Percentiles rank a stretch among this genome's conserved stretches.
These are phyloP conservation scores for Neelides folsomi DNA, from an alignment of 2,888 invertebrate genomes.

Conservation along the genomic window DNA sequence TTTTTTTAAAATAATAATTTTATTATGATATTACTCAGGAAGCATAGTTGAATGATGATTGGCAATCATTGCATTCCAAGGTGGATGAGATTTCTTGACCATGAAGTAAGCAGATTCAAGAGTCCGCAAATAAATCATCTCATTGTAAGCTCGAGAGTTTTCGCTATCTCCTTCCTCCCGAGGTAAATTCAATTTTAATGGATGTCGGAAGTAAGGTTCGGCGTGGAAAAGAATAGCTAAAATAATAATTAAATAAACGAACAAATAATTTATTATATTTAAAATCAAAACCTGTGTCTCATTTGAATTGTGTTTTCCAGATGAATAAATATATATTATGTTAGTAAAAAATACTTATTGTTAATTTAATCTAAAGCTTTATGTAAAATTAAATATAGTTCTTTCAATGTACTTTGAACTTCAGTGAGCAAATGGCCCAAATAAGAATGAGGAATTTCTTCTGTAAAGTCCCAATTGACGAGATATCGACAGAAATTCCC, in stretches of 20 bases:
- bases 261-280: not conserved
- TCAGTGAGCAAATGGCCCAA: slow-evolving; percentile 82
- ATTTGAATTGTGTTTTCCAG: no score
- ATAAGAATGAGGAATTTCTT: slow-evolving; percentile 38
- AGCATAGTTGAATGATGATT: no score
- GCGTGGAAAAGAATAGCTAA: slow-evolving; percentile 75
- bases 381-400: not conserved
- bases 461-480: slow-evolving; percentile 71
- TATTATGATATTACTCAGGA: no score
- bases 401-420: slow-evolving; percentile 51
- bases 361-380: no score
- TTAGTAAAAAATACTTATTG: no score
- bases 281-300: not conserved
- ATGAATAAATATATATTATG: no score
- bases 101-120: no score
- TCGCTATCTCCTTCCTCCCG: slow-evolving; percentile 78
- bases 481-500: slow-evolving; percentile 84
- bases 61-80: no score
- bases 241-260: slow-evolving; percentile 10
- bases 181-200: slow-evolving; percentile 84
- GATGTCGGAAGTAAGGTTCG: slow-evolving; percentile 93
- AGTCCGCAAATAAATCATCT: slow-evolving; percentile 54
- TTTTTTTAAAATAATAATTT: no score
- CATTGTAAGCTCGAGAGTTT: slow-evolving; percentile 92
- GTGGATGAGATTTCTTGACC: no score